phyloP scores from a whole-genome alignment of 2,797 vertebrate genomes.

The Podargus strigoides region DNA sequence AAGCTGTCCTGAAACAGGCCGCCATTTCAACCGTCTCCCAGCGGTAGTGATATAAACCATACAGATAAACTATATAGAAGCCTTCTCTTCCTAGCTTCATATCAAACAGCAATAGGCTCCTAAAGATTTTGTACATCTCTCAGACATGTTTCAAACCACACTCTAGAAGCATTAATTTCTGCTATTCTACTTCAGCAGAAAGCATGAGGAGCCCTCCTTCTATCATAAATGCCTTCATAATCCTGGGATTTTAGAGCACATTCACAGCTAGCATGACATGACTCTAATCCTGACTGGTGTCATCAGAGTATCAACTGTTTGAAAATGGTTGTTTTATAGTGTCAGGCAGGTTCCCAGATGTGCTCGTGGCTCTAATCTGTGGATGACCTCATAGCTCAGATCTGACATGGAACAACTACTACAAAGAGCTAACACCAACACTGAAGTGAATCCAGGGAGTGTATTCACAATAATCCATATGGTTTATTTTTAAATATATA shows the following conservation, averaged over 20 bases:
- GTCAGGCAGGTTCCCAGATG: background rate
- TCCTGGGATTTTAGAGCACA: background rate
- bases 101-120: background rate
- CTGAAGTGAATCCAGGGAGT: background rate
- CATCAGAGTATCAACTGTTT: background rate
- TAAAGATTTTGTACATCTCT: background rate
- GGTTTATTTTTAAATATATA: background rate
- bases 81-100: background rate
- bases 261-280: background rate
- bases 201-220: background rate
- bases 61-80: background rate
- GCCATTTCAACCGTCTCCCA: background rate
- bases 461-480: background rate
- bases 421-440: background rate
- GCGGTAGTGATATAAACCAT: background rate
- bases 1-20: rapidly evolving
- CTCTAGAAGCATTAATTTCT: background rate
- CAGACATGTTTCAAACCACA: rapidly evolving
- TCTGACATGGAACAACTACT: background rate
- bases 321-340: background rate
- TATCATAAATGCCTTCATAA: background rate
- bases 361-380: background rate
- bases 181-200: background rate
- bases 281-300: background rate
- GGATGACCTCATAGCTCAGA: background rate